Conservation (phyloP, 2,113 vertebrate species). For the Eublepharis macularius region DNA sequence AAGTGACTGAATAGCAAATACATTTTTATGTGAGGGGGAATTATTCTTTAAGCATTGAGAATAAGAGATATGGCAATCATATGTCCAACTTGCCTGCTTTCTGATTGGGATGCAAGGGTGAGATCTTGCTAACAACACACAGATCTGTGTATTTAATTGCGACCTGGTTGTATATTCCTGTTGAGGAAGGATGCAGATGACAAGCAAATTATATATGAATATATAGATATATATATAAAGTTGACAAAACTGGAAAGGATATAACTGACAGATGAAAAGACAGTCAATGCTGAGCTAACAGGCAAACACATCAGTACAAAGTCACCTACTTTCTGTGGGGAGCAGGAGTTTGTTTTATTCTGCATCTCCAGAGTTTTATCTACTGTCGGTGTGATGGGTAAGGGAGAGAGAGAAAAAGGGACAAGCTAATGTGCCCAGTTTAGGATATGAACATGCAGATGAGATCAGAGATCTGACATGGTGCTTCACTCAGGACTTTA, state of each 20-base stretch:
- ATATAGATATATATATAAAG: constrained; percentile 32
- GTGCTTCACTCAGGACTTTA: constrained; percentile 45
- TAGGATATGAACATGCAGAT: constrained; percentile 84
- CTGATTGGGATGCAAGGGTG: constrained; percentile 42
- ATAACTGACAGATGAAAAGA: constrained; percentile 87
- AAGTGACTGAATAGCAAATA: not conserved
- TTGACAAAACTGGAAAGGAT: constrained; percentile 79
- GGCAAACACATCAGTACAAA: constrained; percentile 81
- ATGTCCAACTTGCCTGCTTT: constrained; percentile 31
- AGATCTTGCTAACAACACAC: constrained; percentile 50
- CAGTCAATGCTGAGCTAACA: constrained; percentile 77
- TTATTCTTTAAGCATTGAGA: constrained; percentile 35
- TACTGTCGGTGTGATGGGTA: constrained; percentile 73
- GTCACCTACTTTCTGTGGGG: constrained; percentile 79
- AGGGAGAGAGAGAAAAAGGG: constrained; percentile 34
- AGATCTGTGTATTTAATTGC: constrained; percentile 78
- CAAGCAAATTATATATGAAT: constrained; percentile 73
- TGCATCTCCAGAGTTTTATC: constrained; percentile 78
- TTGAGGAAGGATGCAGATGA: constrained; percentile 74
- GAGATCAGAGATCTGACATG: constrained; percentile 74
- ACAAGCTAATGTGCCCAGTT: constrained; percentile 78
- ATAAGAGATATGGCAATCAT: constrained; percentile 35
- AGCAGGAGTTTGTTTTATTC: constrained; percentile 79
- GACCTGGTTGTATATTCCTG: constrained; percentile 72
- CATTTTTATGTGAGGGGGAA: not conserved